Evolutionary conservation across 2,797 vertebrate species (phyloP).

Genomic region (Petrocephalus sullivani): DNA sequence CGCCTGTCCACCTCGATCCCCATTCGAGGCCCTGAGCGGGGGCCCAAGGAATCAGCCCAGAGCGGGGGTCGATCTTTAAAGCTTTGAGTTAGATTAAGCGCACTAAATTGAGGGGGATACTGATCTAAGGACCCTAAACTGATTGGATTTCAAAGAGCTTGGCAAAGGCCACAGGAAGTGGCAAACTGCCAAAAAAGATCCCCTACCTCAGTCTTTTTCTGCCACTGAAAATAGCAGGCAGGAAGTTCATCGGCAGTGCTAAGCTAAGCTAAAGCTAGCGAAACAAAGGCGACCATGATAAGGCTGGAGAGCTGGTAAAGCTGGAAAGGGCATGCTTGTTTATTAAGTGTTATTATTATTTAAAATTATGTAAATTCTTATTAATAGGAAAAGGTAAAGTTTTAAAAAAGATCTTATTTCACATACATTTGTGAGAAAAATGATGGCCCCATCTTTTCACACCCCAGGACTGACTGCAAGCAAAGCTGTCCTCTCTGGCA

Average conservation of each 20-base stretch:
- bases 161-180: constrained; percentile 54
- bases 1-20: not conserved
- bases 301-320: not conserved
- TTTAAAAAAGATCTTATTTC: not conserved
- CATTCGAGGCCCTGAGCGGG: constrained; percentile 21
- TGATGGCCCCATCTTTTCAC: not conserved
- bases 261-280: not conserved
- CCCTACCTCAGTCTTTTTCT: constrained; percentile 12
- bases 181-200: constrained; percentile 63
- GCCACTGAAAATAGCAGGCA: not conserved
- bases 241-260: not conserved
- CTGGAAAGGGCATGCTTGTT: not conserved
- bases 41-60: constrained; percentile 34
- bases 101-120: constrained; percentile 48
- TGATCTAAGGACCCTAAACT: constrained; percentile 63
- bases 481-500: not conserved
- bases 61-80: constrained; percentile 41
- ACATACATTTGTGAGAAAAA: not conserved
- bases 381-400: not conserved
- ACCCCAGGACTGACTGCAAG: not conserved
- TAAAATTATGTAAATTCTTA: not conserved
- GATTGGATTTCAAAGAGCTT: constrained; percentile 72
- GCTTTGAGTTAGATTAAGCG: constrained; percentile 42
- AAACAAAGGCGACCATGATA: not conserved
- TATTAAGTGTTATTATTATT: not conserved